Percentiles rank a stretch among this genome's conserved stretches.
Evolutionary conservation across 2,888 invertebrate species (phyloP).

Genomic region (Mimachlamys varia): DNA sequence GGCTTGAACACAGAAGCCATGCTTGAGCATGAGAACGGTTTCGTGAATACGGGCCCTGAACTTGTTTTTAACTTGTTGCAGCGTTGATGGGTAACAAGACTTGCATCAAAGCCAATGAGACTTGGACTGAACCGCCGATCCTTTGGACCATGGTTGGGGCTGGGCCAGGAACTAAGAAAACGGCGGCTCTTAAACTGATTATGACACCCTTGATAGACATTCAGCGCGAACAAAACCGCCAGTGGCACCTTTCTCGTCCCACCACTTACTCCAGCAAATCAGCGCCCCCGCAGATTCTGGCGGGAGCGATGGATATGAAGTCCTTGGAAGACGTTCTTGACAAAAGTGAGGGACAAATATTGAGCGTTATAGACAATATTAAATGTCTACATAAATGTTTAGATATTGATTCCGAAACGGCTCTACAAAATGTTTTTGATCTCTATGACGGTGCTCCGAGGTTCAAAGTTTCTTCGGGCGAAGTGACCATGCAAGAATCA

Average conservation of each 20-base stretch:
- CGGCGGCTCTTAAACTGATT: constrained; percentile 59
- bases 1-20: too few species aligned
- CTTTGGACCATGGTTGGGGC: constrained; percentile 61
- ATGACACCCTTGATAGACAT: constrained; percentile 56
- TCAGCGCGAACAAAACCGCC: constrained; percentile 48
- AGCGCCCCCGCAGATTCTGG: constrained; percentile 43
- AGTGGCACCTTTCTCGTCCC: constrained; percentile 47
- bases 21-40: too few species aligned
- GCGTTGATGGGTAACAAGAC: constrained; percentile 60
- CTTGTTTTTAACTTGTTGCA: constrained; percentile 35
- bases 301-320: constrained; percentile 41
- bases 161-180: constrained; percentile 54
- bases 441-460: constrained; percentile 57
- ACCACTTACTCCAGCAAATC: background rate
- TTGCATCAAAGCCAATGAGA: constrained; percentile 56
- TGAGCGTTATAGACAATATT: constrained; percentile 54
- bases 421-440: constrained; percentile 35
- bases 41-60: too few species aligned
- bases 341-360: constrained; percentile 53
- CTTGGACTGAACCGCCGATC: constrained; percentile 60
- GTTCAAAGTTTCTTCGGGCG: constrained; percentile 52
- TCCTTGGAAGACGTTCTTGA: constrained; percentile 48
- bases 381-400: constrained; percentile 50
- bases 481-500: constrained; percentile 47
- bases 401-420: background rate